Conservation (phyloP, 1,140 invertebrate species). For the Caenorhabditis remanei region DNA sequence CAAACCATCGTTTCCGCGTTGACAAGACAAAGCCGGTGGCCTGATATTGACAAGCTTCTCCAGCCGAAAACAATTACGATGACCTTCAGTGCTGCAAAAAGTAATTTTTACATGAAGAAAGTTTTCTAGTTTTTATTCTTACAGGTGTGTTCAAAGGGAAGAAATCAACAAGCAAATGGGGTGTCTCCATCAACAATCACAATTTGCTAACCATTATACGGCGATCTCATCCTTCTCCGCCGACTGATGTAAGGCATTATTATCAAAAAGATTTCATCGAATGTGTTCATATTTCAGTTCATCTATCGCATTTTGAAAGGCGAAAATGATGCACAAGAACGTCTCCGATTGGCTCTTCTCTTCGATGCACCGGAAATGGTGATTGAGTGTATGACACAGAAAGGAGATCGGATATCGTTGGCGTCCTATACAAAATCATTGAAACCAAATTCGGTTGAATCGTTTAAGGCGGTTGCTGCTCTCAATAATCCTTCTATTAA, state of each 20-base stretch:
- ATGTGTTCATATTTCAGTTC: background rate
- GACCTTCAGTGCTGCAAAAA: conserved; percentile 38
- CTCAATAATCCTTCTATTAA: conserved; percentile 41
- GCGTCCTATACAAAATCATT: conserved; percentile 29
- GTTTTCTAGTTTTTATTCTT: background rate
- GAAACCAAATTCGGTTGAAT: conserved; percentile 26
- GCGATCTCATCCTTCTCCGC: conserved; percentile 24
- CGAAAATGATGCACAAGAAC: conserved; percentile 37
- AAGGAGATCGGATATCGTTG: conserved; percentile 26
- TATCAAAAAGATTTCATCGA: background rate
- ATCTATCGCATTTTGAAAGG: conserved; percentile 40
- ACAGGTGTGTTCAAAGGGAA: conserved; percentile 44
- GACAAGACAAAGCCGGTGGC: conserved; percentile 26
- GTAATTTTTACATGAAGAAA: background rate
- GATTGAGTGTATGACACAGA: conserved; percentile 47
- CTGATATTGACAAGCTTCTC: conserved; percentile 26
- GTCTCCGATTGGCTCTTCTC: conserved; percentile 21
- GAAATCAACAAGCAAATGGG: conserved; percentile 45
- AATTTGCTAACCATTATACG: conserved; percentile 25
- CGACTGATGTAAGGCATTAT: background rate
- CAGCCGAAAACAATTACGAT: conserved; percentile 20
- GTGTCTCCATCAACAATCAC: conserved; percentile 49
- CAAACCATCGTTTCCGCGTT: conserved; percentile 33
- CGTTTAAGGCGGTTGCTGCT: conserved; percentile 17
- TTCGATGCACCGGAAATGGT: conserved; percentile 47